A percentile compares a stretch with the other conserved stretches of the same genome.
phyloP scores from a whole-genome alignment of 92 coral and sea anemone species.

The Parazoanthus atlanticus region DNA sequence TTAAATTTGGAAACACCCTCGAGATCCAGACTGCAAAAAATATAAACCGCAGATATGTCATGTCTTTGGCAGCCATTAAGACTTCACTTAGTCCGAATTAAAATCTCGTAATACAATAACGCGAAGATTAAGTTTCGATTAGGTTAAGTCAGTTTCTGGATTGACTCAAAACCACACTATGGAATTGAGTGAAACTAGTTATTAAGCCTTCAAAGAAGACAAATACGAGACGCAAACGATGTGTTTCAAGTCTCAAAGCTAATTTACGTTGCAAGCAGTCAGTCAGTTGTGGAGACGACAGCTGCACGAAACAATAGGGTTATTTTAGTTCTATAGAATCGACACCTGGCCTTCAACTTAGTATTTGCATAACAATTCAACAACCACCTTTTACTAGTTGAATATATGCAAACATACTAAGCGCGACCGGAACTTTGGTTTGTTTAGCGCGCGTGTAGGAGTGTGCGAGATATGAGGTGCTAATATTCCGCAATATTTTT shows the following conservation, averaged over 20 bases:
- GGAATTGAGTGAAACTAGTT: background rate
- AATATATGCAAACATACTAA: conserved; percentile 52
- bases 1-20: conserved; percentile 5
- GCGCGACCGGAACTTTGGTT: conserved; percentile 69
- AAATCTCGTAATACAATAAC: conserved; percentile 44
- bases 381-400: conserved; percentile 60
- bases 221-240: conserved; percentile 52
- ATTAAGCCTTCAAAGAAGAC: conserved; percentile 23
- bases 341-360: conserved; percentile 79
- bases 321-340: conserved; percentile 81
- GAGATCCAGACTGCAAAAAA: conserved; percentile 9
- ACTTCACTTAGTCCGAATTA: background rate
- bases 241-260: conserved; percentile 59
- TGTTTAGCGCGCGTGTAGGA: conserved; percentile 57
- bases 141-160: conserved; percentile 13
- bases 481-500: background rate
- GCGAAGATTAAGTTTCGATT: conserved; percentile 24
- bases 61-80: conserved; percentile 26
- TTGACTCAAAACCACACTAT: conserved; percentile 1
- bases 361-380: conserved; percentile 80
- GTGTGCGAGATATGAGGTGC: conserved; percentile 25
- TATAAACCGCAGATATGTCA: conserved; percentile 25
- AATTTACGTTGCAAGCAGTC: conserved; percentile 87
- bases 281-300: conserved; percentile 61
- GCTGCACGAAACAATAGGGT: conserved; percentile 85